Base-by-base conservation (phyloP, 2,888 invertebrate genomes). In the Platycheirus rosarum region DNA sequence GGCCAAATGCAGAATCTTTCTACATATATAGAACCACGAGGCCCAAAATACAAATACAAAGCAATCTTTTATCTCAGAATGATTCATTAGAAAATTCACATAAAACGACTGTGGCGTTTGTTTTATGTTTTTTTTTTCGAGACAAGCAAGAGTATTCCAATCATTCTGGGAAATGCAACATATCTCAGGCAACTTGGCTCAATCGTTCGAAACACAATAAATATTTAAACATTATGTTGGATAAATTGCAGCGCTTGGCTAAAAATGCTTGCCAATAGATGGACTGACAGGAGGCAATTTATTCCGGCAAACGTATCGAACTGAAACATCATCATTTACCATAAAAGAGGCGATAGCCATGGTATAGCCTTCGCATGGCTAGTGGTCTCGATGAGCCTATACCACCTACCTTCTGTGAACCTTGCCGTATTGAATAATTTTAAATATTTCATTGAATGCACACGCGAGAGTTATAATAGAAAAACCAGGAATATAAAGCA, bases 291-390 rank as follows among this genome's bases (percentile, higher is more conserved):
- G 53, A 46, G 65, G 70, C 66, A 68, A 20, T 26, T 79, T 48
- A 69, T 42, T 44, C 44, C 69, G 55, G 14, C 46, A 37, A 32
- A 51, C 11, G 29, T 60, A 75, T 65, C 70, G 60, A 76, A 80
- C 80, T 75, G 70, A 75, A 80, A 70, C 75, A 75, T 48, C 80
- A 70, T 70, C 75, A 75, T 80, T 80, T 76, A 63, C 78, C 70
- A 16, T n/a, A n/a, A n/a, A 3, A 32, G 42, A 66, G 46, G 62
- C 53, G 69, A 76, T 69, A 66, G 66, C 53, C 60, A 46, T n/a
- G n/a, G n/a, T n/a, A n/a, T n/a, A n/a, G n/a, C n/a, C n/a, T 23
- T 23, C 23, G 23, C 6, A 6, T 23, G n/a, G n/a, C n/a, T n/a
- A n/a, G n/a, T 23, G 23, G 4, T 7, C 29, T 2, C 29, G 29